phyloP scores from a whole-genome alignment of 2,888 invertebrate genomes.

The Brachypalpus laphriformis region DNA sequence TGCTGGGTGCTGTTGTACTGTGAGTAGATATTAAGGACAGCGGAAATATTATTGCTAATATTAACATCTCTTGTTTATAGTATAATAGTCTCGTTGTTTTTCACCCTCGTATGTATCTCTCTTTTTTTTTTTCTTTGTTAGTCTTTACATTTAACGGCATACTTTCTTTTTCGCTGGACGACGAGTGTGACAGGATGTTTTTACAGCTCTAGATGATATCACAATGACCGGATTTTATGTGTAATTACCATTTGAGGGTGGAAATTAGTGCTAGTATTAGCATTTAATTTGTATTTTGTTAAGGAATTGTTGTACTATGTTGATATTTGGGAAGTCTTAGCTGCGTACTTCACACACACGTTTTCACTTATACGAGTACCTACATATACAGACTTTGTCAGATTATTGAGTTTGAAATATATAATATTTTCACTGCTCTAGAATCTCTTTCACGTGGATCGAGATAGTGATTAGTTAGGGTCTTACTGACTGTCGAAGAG shows the following conservation, averaged over 20 bases:
- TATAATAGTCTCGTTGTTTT: slow-evolving; percentile 22
- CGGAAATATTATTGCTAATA: slow-evolving; percentile 73
- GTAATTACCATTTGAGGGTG: slow-evolving; percentile 47
- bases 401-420: too few relatives aligned
- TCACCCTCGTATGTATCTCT: background rate
- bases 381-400: too few relatives aligned
- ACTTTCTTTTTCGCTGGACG: slow-evolving; percentile 34
- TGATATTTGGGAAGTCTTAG: too few relatives aligned
- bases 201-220: slow-evolving; percentile 11
- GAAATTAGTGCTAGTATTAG: slow-evolving; percentile 32
- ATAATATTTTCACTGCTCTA: too few relatives aligned
- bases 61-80: slow-evolving; percentile 64
- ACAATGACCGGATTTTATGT: slow-evolving; percentile 53
- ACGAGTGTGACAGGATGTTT: slow-evolving; percentile 41
- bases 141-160: slow-evolving; percentile 52
- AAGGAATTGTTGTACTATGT: background rate
- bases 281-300: slow-evolving; percentile 1
- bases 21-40: slow-evolving; percentile 64
- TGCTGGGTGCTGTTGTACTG: slow-evolving; percentile 15
- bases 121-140: slow-evolving; percentile 8
- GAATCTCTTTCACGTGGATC: too few relatives aligned
- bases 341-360: too few relatives aligned
- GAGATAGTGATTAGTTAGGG: too few relatives aligned
- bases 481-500: too few relatives aligned
- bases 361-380: too few relatives aligned